Conservation (phyloP, 2,888 invertebrate species). For the Ornithoptera priamus region DNA sequence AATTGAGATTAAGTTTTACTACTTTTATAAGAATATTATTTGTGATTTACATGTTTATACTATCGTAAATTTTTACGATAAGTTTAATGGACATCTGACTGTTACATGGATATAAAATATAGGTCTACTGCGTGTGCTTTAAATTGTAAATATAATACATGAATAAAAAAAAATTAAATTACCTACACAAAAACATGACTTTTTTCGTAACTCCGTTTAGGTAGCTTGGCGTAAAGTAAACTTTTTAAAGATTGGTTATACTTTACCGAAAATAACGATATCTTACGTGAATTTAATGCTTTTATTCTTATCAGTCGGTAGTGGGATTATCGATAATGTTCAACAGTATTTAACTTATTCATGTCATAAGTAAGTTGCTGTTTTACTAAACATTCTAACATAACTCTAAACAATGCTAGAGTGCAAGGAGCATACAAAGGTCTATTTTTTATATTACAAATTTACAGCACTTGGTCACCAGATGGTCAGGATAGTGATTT, state of each 20-base stretch:
- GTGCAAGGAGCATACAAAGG: conserved; percentile 6
- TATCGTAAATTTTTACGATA: conserved; percentile 46
- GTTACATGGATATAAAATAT: conserved; percentile 28
- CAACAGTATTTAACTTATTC: not conserved
- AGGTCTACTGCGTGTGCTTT: not conserved
- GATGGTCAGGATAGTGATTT: conserved; percentile 62
- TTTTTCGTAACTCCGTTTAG: too few relatives aligned
- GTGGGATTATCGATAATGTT: too few relatives aligned
- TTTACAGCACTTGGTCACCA: conserved; percentile 65
- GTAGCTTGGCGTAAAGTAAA: too few relatives aligned
- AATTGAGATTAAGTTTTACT: conserved; percentile 22
- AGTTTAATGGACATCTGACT: conserved; percentile 34
- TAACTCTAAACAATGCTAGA: conserved; percentile 15
- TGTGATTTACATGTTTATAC: conserved; percentile 41
- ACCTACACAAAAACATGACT: too few relatives aligned
- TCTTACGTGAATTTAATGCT: too few relatives aligned
- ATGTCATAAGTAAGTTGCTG: not conserved
- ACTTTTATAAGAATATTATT: conserved; percentile 29
- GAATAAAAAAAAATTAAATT: not conserved
- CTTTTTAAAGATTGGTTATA: too few relatives aligned
- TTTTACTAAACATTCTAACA: not conserved
- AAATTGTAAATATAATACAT: not conserved
- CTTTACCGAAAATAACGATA: too few relatives aligned
- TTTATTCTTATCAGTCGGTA: too few relatives aligned
- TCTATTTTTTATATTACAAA: conserved; percentile 15